Conservation (phyloP, 1,140 invertebrate species). For the Chelonus insularis region DNA sequence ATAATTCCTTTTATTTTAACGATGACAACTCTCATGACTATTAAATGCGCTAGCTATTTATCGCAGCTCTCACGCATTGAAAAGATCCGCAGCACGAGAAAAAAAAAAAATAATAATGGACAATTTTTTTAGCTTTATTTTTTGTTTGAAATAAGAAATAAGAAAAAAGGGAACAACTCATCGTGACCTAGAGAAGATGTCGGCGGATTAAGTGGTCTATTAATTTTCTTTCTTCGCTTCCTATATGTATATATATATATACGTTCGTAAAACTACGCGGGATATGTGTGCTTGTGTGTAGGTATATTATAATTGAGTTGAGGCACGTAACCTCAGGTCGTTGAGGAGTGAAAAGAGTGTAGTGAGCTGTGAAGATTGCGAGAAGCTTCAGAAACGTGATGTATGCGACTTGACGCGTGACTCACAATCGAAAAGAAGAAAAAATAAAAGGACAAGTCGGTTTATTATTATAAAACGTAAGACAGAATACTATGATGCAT, state of each 20-base stretch:
- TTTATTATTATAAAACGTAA: too few species aligned
- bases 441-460: background rate
- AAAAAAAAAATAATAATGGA: background rate
- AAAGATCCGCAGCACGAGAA: background rate
- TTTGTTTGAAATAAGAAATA: background rate
- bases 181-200: conserved; percentile 30
- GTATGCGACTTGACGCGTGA: conserved; percentile 46
- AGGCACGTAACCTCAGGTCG: conserved; percentile 28
- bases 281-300: background rate
- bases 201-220: conserved; percentile 30
- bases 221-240: conserved; percentile 28
- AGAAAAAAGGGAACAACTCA: conserved; percentile 15
- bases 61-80: background rate
- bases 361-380: background rate
- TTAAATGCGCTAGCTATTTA: background rate
- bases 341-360: conserved; percentile 10
- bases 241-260: conserved; percentile 1
- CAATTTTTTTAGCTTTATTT: background rate
- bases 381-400: conserved; percentile 32
- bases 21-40: too few species aligned
- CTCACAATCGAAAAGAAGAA: background rate
- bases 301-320: conserved; percentile 19
- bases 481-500: conserved; percentile 31
- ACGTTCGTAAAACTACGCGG: background rate
- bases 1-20: too few species aligned